Conservation (phyloP, 2,113 vertebrate species). For the Platichthys flesus region DNA sequence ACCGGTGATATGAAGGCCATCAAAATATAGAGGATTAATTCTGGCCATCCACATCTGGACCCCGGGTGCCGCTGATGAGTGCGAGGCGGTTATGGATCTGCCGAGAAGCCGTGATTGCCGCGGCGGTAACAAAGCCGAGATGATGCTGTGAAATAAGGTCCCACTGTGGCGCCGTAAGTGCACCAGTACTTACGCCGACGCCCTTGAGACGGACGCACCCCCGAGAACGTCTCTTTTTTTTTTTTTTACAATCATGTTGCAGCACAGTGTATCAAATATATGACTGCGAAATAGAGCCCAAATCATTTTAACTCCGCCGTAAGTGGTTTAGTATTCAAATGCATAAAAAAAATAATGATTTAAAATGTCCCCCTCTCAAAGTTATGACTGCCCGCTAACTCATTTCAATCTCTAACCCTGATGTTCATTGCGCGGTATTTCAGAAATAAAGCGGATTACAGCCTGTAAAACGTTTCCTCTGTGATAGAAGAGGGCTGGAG, state of each 20-base stretch:
- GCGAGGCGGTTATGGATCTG: conserved; percentile 66
- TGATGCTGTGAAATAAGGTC: conserved; percentile 65
- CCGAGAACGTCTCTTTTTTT: not conserved
- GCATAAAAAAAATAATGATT: conserved; percentile 35
- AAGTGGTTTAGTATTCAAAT: conserved; percentile 45
- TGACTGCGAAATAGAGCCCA: conserved; percentile 15
- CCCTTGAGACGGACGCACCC: conserved; percentile 61
- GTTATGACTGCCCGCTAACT: conserved; percentile 54
- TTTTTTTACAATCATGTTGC: conserved; percentile 5
- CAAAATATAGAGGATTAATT: conserved; percentile 69
- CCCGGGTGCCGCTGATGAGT: conserved; percentile 54
- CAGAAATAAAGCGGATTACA: conserved; percentile 52
- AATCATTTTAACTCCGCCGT: conserved; percentile 37
- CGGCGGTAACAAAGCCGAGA: conserved; percentile 57
- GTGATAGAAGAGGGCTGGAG: conserved; percentile 32
- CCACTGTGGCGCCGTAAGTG: conserved; percentile 52
- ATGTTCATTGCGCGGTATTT: conserved; percentile 54
- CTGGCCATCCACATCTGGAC: conserved; percentile 64
- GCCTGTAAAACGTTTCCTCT: conserved; percentile 43
- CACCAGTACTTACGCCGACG: conserved; percentile 45
- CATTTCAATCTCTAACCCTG: conserved; percentile 44
- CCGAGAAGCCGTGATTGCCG: conserved; percentile 63
- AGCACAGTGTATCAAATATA: conserved; percentile 20
- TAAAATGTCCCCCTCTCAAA: conserved; percentile 39
- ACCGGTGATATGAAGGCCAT: conserved; percentile 63